Percentiles rank a stretch among this genome's conserved stretches.
Evolutionary conservation across 1,140 invertebrate genomes (phyloP).

Genomic region (Tetramorium parvispinum): DNA sequence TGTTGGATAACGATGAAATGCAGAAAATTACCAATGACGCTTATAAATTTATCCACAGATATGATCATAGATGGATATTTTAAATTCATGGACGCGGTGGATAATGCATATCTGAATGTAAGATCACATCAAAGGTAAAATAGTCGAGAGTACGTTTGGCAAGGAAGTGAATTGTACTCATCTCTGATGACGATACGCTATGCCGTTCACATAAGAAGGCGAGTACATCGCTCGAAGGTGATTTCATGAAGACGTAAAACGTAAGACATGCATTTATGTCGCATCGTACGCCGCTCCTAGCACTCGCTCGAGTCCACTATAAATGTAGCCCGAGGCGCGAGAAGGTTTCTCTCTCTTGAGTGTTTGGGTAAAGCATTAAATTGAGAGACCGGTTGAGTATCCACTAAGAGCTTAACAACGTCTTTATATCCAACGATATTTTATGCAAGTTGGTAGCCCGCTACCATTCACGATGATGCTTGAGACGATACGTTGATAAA

Average conservation of each 20-base stretch:
- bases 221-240: conserved; percentile 3
- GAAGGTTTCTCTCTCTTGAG: conserved; percentile 36
- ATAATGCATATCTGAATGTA: not conserved
- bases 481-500: conserved; percentile 49
- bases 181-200: not conserved
- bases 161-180: not conserved
- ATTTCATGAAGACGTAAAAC: conserved; percentile 50
- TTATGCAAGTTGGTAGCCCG: conserved; percentile 30
- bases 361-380: conserved; percentile 63
- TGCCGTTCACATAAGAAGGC: not conserved
- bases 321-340: conserved; percentile 54
- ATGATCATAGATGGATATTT: not conserved
- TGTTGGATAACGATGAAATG: not conserved
- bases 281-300: conserved; percentile 40
- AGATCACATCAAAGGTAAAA: not conserved
- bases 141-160: not conserved
- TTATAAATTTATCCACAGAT: not conserved
- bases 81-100: not conserved
- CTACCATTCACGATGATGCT: conserved; percentile 30
- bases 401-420: conserved; percentile 63
- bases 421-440: conserved; percentile 60
- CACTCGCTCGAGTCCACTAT: conserved; percentile 38
- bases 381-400: conserved; percentile 56
- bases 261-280: conserved; percentile 56
- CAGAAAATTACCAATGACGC: not conserved